phyloP scores from a whole-genome alignment of 2,888 invertebrate species.

The Leptinotarsa tumamoca region DNA sequence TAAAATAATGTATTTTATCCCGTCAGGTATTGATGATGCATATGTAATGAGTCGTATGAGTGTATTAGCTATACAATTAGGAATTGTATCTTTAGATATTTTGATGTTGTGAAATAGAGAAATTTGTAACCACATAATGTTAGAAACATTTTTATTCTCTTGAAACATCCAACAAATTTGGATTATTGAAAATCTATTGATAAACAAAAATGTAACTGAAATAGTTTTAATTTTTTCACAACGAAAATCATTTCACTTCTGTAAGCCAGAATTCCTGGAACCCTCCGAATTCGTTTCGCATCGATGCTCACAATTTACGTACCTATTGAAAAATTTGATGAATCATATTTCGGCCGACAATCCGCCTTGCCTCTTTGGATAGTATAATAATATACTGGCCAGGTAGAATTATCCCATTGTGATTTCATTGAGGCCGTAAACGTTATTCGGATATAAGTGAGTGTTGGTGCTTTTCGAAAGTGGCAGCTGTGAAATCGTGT shows the following conservation, averaged over 20 bases:
- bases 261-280: background rate
- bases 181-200: too few species aligned
- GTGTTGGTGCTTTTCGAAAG: conserved; percentile 13
- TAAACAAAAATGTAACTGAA: too few species aligned
- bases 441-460: conserved; percentile 17
- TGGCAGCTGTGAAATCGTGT: conserved; percentile 34
- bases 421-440: conserved; percentile 26
- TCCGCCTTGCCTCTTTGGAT: conserved; percentile 17
- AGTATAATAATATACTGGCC: conserved; percentile 17
- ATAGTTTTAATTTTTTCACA: too few species aligned
- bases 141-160: too few species aligned
- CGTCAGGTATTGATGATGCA: too few species aligned
- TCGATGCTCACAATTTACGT: conserved; percentile 32
- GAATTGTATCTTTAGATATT: too few species aligned
- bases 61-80: too few species aligned
- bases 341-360: conserved; percentile 31
- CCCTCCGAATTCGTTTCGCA: conserved; percentile 20
- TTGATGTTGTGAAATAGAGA: too few species aligned
- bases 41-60: too few species aligned
- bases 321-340: conserved; percentile 29
- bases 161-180: too few species aligned
- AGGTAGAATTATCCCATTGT: conserved; percentile 34
- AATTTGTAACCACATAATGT: too few species aligned
- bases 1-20: too few species aligned
- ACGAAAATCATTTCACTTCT: background rate